Conservation (phyloP, 2,113 vertebrate genomes). For the Trematocara stigmaticum region DNA sequence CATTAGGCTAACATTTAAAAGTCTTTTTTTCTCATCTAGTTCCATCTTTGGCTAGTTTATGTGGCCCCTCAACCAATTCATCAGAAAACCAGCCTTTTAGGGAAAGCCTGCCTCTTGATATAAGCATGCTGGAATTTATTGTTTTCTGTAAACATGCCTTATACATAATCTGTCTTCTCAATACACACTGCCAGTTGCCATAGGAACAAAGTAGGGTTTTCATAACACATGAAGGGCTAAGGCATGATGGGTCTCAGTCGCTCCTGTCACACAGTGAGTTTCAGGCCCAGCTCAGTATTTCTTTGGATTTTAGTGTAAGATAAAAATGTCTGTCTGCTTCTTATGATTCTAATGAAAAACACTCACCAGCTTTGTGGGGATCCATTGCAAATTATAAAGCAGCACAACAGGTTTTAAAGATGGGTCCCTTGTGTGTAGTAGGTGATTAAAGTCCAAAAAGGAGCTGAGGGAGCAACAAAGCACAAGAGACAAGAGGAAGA, state of each 20-base stretch:
- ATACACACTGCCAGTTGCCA: slow-evolving; percentile 46
- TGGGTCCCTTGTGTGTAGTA: slow-evolving; percentile 33
- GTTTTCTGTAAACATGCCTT: slow-evolving; percentile 67
- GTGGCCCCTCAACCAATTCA: not conserved
- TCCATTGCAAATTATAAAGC: slow-evolving; percentile 55
- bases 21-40: not conserved
- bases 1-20: slow-evolving; percentile 8
- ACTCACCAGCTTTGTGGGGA: slow-evolving; percentile 36
- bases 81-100: not conserved
- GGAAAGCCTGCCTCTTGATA: slow-evolving; percentile 38
- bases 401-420: slow-evolving; percentile 53
- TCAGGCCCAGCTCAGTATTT: not conserved
- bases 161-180: slow-evolving; percentile 41
- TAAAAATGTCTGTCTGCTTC: slow-evolving; percentile 17
- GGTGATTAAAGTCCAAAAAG: slow-evolving; percentile 30
- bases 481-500: slow-evolving; percentile 39
- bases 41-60: slow-evolving; percentile 28
- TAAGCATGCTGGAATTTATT: slow-evolving; percentile 66
- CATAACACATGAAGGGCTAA: slow-evolving; percentile 43
- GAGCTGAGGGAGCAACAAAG: slow-evolving; percentile 18
- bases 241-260: slow-evolving; percentile 6
- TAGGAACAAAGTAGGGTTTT: slow-evolving; percentile 53
- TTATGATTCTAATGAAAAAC: slow-evolving; percentile 48
- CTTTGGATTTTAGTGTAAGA: slow-evolving; percentile 19
- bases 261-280: not conserved